Evolutionary conservation across 2,797 vertebrate species (phyloP).

Genomic region (Pipistrellus pipistrellus): DNA sequence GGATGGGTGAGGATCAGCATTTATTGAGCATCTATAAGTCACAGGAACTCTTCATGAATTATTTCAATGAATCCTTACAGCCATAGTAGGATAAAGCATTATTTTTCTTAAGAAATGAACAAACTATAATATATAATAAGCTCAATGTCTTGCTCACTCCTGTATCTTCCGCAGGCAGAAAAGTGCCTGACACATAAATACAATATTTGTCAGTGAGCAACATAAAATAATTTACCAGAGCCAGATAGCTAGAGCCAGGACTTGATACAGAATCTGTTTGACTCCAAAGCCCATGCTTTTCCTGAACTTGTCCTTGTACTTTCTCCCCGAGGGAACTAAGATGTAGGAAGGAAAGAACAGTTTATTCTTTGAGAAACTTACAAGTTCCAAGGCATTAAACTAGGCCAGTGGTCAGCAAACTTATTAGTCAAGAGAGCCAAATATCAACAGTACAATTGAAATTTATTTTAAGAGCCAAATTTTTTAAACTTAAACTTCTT

Average conservation of each 20-base stretch:
- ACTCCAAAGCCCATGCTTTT: neutral
- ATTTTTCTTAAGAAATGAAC: neutral
- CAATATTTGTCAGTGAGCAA: slow-evolving; percentile 7
- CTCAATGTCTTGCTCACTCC: neutral
- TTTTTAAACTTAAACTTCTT: no score
- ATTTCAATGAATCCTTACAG: neutral
- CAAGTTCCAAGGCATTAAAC: neutral
- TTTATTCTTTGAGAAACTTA: neutral
- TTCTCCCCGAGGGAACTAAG: neutral
- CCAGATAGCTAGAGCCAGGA: neutral
- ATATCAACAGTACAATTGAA: no score
- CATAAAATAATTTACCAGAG: neutral
- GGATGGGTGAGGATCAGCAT: neutral
- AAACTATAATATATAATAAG: neutral
- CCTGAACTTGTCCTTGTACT: neutral
- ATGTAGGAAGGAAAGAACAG: slow-evolving; percentile 9
- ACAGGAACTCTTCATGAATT: slow-evolving; percentile 8
- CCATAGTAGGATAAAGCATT: neutral
- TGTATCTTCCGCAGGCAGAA: neutral
- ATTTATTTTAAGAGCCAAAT: no score
- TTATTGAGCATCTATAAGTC: neutral
- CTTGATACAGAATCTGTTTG: slow-evolving; percentile 19
- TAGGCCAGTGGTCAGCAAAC: no score
- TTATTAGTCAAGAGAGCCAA: no score
- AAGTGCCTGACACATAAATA: neutral